Evolutionary conservation across 2,888 invertebrate genomes (phyloP), one percentile per base, ranked within the genome.

Genomic region (Philopedon plagiatum): DNA sequence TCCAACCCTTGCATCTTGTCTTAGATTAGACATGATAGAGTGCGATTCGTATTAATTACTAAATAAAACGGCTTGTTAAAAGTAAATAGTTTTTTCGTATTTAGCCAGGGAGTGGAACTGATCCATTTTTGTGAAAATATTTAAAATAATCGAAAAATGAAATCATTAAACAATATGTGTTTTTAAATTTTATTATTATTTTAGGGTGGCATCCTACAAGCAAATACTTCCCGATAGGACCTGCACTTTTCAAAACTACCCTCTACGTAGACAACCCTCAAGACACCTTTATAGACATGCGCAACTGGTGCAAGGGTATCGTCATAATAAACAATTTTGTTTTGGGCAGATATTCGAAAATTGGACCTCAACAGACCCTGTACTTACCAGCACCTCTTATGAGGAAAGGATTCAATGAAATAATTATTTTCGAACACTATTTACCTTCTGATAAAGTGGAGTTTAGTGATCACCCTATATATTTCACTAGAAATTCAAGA

Each of bases 241-340:
- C 60, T 8, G 13, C 44, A 1, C 44, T 60, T 5, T 44, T 26
- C 18, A 60, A 60, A 8, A 15, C 60, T 15, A 62, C 41, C 32
- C 13, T 49, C 15, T 62, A 32, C 8, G 13, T 62, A 19, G 49
- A 37, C 18, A 5, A 58, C n/a, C 88, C 91, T 0, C 82, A 86
- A 39, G 96, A 96, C 81, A 95, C 95, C 0, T 96, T 90, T 82
- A 80, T 96, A n/a, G 91, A 94, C 80, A 90, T 94, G 77, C 86
- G 88, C 46, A 90, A 90, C 15, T 97, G 96, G 97, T 90, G 89
- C 69, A 96, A 96, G 87, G 96, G 96, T 0, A 89, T 93, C 71
- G 91, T 93, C 0, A 93, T 94, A 84, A 85, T 97, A 0, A 97
- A 97, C 82, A 94, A 93, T 0, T 90, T 93, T 80, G 95, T 96